Conservation (phyloP, 1,140 invertebrate species). For the Alviniconcha marisindica region DNA sequence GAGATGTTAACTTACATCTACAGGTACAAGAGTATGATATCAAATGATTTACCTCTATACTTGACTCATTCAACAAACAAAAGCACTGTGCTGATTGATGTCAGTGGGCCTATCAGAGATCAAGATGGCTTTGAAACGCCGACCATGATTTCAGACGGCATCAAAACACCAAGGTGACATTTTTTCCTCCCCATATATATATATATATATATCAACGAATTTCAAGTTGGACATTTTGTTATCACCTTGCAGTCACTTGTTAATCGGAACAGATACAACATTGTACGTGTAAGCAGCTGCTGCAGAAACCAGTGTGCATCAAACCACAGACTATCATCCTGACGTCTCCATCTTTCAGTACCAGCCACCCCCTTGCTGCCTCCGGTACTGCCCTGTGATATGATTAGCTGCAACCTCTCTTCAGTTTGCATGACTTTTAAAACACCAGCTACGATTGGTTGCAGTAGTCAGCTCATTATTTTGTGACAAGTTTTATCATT, state of each 20-base stretch:
- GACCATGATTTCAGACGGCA: too few relatives aligned
- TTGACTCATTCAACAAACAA: too few relatives aligned
- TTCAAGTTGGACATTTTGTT: too few relatives aligned
- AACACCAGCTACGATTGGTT: background rate
- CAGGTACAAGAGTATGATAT: too few relatives aligned
- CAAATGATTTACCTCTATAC: too few relatives aligned
- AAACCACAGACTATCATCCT: background rate
- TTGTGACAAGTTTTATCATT: background rate
- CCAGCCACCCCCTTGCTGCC: background rate
- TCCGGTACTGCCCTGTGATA: constrained; percentile 19
- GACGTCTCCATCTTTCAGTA: background rate
- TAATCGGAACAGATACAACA: background rate
- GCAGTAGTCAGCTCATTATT: background rate
- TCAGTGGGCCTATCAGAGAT: too few relatives aligned
- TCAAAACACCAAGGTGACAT: background rate
- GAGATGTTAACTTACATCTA: too few relatives aligned
- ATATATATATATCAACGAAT: background rate
- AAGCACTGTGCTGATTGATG: too few relatives aligned
- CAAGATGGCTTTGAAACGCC: too few relatives aligned
- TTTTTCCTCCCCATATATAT: background rate
- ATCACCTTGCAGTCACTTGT: background rate
- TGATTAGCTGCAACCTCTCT: constrained; percentile 1
- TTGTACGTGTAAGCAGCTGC: background rate
- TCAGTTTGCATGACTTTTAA: background rate
- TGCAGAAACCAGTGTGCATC: background rate